phyloP scores from a whole-genome alignment of 2,888 invertebrate species.

The Rhyacophila evoluta region DNA sequence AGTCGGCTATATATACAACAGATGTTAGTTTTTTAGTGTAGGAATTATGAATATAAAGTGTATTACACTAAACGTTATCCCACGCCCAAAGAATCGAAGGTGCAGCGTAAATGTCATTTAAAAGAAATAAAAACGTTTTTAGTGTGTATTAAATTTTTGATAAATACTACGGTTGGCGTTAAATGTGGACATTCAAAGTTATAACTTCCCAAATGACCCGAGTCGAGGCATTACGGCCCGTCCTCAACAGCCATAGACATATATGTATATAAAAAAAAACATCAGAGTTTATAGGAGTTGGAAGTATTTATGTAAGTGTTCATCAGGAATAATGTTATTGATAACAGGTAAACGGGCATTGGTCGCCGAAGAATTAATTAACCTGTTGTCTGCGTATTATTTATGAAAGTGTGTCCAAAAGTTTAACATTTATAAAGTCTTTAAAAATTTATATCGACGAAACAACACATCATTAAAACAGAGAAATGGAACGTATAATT shows the following conservation, averaged over 20 bases:
- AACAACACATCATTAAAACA: no score
- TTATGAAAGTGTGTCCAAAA: no score
- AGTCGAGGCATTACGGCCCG: background rate
- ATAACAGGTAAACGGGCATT: background rate
- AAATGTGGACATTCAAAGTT: background rate
- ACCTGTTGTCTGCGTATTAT: background rate
- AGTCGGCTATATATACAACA: no score
- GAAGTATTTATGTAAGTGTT: no score
- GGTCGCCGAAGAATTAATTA: background rate
- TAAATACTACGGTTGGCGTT: background rate
- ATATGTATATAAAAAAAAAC: conserved; percentile 3
- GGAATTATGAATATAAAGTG: no score
- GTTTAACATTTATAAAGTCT: no score
- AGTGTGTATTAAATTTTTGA: background rate
- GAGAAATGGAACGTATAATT: no score
- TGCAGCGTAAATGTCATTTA: background rate
- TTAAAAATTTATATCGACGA: no score
- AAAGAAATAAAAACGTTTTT: background rate
- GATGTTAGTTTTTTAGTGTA: no score
- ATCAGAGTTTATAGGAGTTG: background rate
- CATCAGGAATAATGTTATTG: background rate
- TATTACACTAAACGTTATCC: background rate
- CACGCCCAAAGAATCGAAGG: background rate
- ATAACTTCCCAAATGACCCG: background rate
- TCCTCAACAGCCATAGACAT: background rate